Percentiles rank a stretch among this genome's conserved stretches.
These are phyloP conservation scores for Pangasius mekongensis DNA, from an alignment of 2,797 vertebrate genomes.

Conservation along the genomic window DNA sequence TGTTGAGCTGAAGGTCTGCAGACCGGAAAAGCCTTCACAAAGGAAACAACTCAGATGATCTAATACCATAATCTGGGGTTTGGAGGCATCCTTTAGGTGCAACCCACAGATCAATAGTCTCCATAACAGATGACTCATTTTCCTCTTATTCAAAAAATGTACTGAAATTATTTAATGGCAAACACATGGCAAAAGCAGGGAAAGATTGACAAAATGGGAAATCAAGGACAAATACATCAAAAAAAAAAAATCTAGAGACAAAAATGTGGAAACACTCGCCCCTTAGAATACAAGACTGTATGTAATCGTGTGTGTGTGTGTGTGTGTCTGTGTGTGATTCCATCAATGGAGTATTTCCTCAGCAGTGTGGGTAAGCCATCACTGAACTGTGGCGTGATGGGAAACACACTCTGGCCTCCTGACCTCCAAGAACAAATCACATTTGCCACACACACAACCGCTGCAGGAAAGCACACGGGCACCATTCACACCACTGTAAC, in stretches of 20 bases:
- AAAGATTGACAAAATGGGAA: constrained; percentile 32
- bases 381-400: constrained; percentile 51
- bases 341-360: constrained; percentile 46
- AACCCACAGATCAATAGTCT: constrained; percentile 53
- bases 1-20: constrained; percentile 18
- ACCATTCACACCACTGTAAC: constrained; percentile 41
- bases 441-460: constrained; percentile 24
- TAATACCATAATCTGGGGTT: constrained; percentile 41
- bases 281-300: constrained; percentile 28
- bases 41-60: constrained; percentile 38
- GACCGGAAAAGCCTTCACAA: constrained; percentile 11
- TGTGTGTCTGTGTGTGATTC: constrained; percentile 37
- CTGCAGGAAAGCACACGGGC: constrained; percentile 37
- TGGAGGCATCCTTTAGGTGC: constrained; percentile 39
- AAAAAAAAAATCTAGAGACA: neutral
- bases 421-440: constrained; percentile 48
- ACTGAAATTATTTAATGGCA: constrained; percentile 66
- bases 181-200: constrained; percentile 62
- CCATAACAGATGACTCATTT: constrained; percentile 61
- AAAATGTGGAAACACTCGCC: constrained; percentile 43
- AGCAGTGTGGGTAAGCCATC: constrained; percentile 27
- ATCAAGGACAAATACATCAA: constrained; percentile 11
- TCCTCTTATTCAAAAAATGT: constrained; percentile 59
- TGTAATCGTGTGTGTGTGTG: constrained; percentile 8
- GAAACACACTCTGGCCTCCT: constrained; percentile 51